Evolutionary conservation across 2,113 vertebrate species (phyloP), one percentile per base, ranked within the genome.

Genomic region (Saccopteryx bilineata): DNA sequence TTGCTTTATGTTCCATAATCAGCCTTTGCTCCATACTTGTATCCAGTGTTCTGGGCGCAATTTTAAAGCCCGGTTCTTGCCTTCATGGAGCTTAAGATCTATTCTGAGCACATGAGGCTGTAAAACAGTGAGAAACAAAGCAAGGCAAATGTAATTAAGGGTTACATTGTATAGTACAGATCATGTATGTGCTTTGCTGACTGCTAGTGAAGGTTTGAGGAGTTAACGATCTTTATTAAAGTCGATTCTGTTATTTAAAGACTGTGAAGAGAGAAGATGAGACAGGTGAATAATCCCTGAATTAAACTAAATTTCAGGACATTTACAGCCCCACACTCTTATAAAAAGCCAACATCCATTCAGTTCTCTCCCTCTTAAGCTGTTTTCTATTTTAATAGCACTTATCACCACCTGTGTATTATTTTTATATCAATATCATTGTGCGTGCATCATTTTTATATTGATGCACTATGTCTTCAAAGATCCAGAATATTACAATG

Each of bases 71-170:
- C 1, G 18, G 28, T 26, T 88, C 96, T 74, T 97, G 96, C 92
- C 96, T 96, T 98, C 97, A 95, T 82, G 95, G 39, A 87, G 96
- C 97, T 95, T 96, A 69, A 86, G 80, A 28, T 96, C 97, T 96
- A 75, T 65, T 83, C 10, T 87, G 80, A 94, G 71, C 46, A 6
- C 61, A 3, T 2, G 48, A 97, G 23, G 39, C 46, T 78, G 68
- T 63, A 21, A 79, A 85, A 76, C 58, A 31, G 26, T 5, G 63
- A 48, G 54, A 72, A 87, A 84, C 23, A 84, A 84, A 69, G 81
- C 14, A 65, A 85, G 39, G 58, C 12, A 50, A 26, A 17, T n/a
- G n/a, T 54, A 33, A 84, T 68, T 76, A 80, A 66, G 23, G 50
- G 33, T 21, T 88, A n/a, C 31, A 65, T 2, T 14, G 54, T 31